A percentile compares a stretch with the other conserved stretches of the same genome.
phyloP scores from a whole-genome alignment of 2,888 invertebrate genomes.

The Pristionchus exspectatus region DNA sequence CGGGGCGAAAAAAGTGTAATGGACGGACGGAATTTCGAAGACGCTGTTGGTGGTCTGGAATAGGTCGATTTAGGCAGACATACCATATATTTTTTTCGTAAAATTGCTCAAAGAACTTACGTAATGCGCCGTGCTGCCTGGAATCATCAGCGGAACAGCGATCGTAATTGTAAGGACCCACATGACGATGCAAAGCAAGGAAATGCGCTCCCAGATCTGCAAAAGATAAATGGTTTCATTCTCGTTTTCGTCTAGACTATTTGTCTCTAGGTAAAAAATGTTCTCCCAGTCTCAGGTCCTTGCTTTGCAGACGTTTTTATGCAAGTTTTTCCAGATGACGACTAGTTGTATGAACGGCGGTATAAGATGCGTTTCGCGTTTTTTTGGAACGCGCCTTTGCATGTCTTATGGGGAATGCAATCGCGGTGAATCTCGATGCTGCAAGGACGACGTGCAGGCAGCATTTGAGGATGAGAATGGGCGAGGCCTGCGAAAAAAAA shows the following conservation, averaged over 20 bases:
- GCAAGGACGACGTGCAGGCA: not conserved
- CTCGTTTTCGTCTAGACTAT: too few species aligned
- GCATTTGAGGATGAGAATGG: not conserved
- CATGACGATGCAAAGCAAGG: not conserved
- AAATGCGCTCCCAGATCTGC: not conserved
- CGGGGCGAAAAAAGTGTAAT: not conserved
- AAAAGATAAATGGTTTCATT: not conserved
- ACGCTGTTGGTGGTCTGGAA: not conserved
- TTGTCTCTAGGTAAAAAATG: too few species aligned
- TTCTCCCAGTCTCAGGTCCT: too few species aligned
- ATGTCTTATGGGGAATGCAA: conserved; percentile 7
- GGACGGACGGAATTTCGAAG: not conserved
- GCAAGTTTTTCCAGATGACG: too few species aligned
- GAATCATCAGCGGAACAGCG: not conserved
- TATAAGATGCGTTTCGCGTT: too few species aligned
- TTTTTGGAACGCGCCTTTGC: not conserved
- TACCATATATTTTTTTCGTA: not conserved
- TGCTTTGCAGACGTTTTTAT: too few species aligned
- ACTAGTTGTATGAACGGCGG: too few species aligned
- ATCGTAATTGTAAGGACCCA: not conserved
- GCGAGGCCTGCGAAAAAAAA: not conserved
- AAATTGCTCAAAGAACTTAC: too few species aligned
- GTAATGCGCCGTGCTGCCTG: not conserved
- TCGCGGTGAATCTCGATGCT: not conserved
- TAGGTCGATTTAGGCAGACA: not conserved